Evolutionary conservation across 2,797 vertebrate genomes (phyloP).

Genomic region (Takifugu ocellatus): DNA sequence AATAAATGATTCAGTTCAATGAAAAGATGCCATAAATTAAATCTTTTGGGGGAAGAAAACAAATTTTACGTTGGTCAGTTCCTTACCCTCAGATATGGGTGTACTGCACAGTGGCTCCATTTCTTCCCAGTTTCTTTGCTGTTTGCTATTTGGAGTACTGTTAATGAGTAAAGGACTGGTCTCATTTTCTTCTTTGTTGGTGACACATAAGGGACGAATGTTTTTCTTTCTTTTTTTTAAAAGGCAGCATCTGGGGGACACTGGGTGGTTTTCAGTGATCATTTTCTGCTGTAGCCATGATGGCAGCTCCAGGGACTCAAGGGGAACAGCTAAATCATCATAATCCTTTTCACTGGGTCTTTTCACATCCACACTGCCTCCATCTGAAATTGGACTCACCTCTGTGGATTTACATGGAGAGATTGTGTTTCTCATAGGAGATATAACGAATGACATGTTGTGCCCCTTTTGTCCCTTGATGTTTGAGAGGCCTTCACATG

Average conservation of each 20-base stretch:
- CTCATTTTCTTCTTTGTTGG: conserved; percentile 53
- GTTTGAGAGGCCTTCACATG: conserved; percentile 28
- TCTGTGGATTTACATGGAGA: conserved; percentile 53
- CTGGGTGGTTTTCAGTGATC: not conserved
- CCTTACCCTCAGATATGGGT: conserved; percentile 81
- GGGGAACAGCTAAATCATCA: conserved; percentile 67
- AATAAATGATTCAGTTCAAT: not conserved
- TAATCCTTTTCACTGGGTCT: conserved; percentile 57
- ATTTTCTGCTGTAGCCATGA: conserved; percentile 79
- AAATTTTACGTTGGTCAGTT: not conserved
- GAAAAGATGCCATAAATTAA: not conserved
- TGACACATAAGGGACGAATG: conserved; percentile 47
- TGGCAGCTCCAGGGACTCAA: conserved; percentile 81
- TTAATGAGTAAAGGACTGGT: conserved; percentile 74
- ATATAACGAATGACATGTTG: conserved; percentile 62
- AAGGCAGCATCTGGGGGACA: conserved; percentile 38
- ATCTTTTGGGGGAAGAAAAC: too few relatives aligned
- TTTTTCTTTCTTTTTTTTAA: conserved; percentile 53
- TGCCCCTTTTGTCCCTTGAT: conserved; percentile 58
- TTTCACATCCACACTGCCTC: conserved; percentile 15
- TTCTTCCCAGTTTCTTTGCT: conserved; percentile 52
- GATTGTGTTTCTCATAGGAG: conserved; percentile 47
- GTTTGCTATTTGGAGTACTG: conserved; percentile 82
- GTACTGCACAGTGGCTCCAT: conserved; percentile 78
- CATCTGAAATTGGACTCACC: conserved; percentile 43